Conservation (phyloP, 2,888 invertebrate genomes). For the Harmothoe impar region DNA sequence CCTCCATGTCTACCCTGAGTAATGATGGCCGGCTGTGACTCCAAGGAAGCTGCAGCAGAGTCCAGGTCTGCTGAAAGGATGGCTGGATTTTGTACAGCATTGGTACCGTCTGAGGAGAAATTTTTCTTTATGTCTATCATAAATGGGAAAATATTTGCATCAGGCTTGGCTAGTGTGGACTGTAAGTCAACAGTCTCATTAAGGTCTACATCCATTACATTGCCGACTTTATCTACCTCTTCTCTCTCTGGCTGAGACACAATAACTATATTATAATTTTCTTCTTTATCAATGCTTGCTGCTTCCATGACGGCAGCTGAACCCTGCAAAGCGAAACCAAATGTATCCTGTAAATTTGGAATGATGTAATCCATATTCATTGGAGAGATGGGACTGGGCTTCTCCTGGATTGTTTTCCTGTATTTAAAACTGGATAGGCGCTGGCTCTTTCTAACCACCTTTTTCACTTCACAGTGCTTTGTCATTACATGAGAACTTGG, state of each 20-base stretch:
- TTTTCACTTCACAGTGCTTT: neutral
- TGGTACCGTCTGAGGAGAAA: neutral
- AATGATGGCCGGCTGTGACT: slow-evolving; percentile 60
- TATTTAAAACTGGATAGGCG: slow-evolving; percentile 35
- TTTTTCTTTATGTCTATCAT: slow-evolving; percentile 27
- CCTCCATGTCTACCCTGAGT: neutral
- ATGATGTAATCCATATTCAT: slow-evolving; percentile 61
- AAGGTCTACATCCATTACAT: neutral
- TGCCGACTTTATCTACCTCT: neutral
- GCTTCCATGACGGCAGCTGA: neutral
- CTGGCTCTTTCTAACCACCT: slow-evolving; percentile 11
- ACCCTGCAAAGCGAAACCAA: neutral
- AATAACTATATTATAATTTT: neutral
- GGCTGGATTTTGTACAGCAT: slow-evolving; percentile 61
- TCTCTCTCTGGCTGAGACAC: neutral
- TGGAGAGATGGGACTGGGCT: slow-evolving; percentile 5
- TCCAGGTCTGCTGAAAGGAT: slow-evolving; percentile 52
- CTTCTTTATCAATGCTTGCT: neutral
- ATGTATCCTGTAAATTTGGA: slow-evolving; percentile 58
- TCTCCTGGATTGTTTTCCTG: slow-evolving; percentile 58
- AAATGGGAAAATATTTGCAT: neutral
- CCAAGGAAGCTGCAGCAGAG: neutral
- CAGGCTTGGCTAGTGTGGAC: neutral
- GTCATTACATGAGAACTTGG: slow-evolving; percentile 19
- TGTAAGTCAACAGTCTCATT: neutral